Conservation (phyloP, 2,797 vertebrate species). For the Falco naumanni region DNA sequence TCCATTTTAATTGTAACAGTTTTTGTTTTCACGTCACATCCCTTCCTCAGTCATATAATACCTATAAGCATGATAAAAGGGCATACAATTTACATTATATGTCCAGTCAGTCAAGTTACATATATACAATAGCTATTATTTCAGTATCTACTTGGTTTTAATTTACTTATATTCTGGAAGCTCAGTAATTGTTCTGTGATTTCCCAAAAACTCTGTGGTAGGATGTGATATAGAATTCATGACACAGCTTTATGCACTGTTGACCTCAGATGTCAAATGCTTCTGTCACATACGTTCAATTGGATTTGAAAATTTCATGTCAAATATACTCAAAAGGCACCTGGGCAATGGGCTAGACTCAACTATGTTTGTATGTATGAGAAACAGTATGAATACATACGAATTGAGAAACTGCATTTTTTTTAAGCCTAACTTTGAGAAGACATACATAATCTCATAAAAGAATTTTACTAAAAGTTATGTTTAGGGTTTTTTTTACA, state of each 20-base stretch:
- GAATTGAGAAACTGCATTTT: fast-evolving
- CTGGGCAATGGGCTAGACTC: neutral
- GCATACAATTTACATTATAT: neutral
- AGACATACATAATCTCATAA: neutral
- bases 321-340: neutral
- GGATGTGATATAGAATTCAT: neutral
- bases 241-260: neutral
- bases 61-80: neutral
- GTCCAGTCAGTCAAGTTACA: neutral
- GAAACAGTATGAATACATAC: neutral
- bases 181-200: neutral
- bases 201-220: neutral
- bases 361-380: neutral
- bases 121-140: neutral
- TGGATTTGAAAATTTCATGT: neutral
- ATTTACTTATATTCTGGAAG: neutral
- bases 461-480: neutral
- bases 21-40: neutral
- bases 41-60: neutral
- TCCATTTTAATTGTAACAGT: neutral
- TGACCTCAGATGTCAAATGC: neutral
- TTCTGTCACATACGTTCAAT: neutral
- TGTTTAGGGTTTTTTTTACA: neutral
- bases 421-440: neutral
- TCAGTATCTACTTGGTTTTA: neutral